Conservation (phyloP, 2,888 invertebrate species). For the Drosophila neoperkinsi region DNA sequence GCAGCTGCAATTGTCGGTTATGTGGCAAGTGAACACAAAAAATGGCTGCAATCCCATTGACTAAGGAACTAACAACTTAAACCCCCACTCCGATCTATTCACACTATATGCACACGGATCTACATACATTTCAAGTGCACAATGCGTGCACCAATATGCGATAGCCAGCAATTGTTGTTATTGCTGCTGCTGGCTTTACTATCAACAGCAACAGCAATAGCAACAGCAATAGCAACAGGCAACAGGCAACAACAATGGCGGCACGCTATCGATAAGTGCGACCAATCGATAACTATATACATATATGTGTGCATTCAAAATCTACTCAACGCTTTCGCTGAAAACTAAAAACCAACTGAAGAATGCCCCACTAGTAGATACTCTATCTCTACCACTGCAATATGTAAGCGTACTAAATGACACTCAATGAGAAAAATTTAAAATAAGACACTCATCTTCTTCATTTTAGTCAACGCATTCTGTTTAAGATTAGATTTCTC, state of each 20-base stretch:
- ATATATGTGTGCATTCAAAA: not conserved
- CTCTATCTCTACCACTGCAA: not conserved
- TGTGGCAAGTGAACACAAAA: slow-evolving; percentile 14
- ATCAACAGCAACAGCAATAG: slow-evolving; percentile 1
- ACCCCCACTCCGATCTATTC: not conserved
- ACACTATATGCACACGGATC: not conserved
- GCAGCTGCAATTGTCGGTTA: slow-evolving; percentile 20
- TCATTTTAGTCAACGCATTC: not conserved
- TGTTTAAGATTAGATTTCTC: not conserved
- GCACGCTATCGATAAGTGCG: slow-evolving; percentile 22
- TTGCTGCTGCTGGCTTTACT: not conserved
- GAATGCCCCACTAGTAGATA: not conserved
- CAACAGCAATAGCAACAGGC: not conserved
- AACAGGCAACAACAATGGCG: not conserved
- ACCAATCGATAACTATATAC: slow-evolving; percentile 20
- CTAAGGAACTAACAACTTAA: not conserved
- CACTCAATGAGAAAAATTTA: not conserved
- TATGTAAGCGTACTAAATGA: not conserved
- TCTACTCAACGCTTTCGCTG: not conserved
- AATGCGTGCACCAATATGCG: slow-evolving; percentile 9
- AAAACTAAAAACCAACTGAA: not conserved
- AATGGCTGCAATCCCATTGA: slow-evolving; percentile 1
- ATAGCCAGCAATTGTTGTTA: not conserved
- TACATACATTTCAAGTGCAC: not conserved
- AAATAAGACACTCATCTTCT: not conserved